Evolutionary conservation across 2,888 invertebrate species (phyloP).

Genomic region (Drosophila dives): DNA sequence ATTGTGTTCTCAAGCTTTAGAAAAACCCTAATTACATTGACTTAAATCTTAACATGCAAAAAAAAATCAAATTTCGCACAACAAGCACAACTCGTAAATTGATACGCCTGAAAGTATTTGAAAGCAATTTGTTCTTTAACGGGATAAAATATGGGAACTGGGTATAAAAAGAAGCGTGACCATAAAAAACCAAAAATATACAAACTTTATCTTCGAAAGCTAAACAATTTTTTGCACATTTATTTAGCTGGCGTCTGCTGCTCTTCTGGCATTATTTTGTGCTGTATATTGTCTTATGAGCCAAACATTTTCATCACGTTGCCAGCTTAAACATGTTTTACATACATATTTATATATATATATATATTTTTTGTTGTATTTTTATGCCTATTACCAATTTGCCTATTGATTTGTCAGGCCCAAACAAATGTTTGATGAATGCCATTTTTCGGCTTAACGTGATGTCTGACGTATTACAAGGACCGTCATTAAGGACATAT

Average conservation of each 20-base stretch:
- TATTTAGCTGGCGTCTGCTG: slow-evolving; percentile 26
- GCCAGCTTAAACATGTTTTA: slow-evolving; percentile 34
- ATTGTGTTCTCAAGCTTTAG: not conserved
- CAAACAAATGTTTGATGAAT: slow-evolving; percentile 62
- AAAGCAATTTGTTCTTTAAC: slow-evolving; percentile 64
- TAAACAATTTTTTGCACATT: slow-evolving; percentile 57
- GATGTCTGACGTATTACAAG: slow-evolving; percentile 33
- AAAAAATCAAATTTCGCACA: slow-evolving; percentile 34
- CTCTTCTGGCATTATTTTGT: slow-evolving; percentile 9
- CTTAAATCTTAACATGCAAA: slow-evolving; percentile 6
- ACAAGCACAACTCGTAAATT: slow-evolving; percentile 54
- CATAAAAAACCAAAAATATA: slow-evolving; percentile 44
- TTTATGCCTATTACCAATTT: slow-evolving; percentile 64
- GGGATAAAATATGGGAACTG: slow-evolving; percentile 42
- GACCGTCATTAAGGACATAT: slow-evolving; percentile 26
- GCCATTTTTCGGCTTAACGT: slow-evolving; percentile 49
- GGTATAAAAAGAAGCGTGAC: slow-evolving; percentile 27
- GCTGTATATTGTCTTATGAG: slow-evolving; percentile 60
- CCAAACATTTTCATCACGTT: slow-evolving; percentile 19
- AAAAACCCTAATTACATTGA: not conserved
- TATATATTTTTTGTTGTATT: slow-evolving; percentile 36
- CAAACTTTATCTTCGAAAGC: slow-evolving; percentile 47
- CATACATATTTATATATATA: slow-evolving; percentile 14
- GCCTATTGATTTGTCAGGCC: slow-evolving; percentile 71
- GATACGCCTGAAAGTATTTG: slow-evolving; percentile 56